phyloP scores from a whole-genome alignment of 2,797 vertebrate species.

The Oreonectes daqikongensis region DNA sequence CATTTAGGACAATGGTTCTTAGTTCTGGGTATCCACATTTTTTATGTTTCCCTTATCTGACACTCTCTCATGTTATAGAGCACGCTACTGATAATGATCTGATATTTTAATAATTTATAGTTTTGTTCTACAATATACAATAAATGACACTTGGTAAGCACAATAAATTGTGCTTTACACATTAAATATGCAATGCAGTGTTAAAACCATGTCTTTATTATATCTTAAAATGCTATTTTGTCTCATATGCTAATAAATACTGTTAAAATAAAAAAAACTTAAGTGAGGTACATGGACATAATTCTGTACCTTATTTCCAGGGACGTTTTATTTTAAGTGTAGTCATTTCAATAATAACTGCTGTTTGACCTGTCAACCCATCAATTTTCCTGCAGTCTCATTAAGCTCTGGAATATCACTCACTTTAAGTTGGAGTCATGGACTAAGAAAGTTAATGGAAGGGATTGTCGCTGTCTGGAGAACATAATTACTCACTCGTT shows the following conservation, averaged over 20 bases:
- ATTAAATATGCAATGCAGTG: too few species aligned
- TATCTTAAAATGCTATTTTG: too few species aligned
- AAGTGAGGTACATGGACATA: conserved; percentile 4
- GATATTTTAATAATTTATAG: too few species aligned
- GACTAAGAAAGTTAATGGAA: conserved; percentile 13
- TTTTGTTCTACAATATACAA: too few species aligned
- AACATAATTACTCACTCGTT: conserved; percentile 28
- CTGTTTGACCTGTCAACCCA: conserved; percentile 22
- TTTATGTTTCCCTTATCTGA: neutral
- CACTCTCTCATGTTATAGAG: neutral
- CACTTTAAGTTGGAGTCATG: conserved; percentile 11
- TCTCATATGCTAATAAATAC: too few species aligned
- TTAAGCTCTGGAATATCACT: conserved; percentile 7
- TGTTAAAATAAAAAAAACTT: neutral
- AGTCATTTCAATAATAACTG: neutral
- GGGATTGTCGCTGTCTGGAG: conserved; percentile 22
- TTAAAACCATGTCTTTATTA: too few species aligned
- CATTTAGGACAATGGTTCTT: neutral
- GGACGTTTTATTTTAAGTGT: conserved; percentile 6
- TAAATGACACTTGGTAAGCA: too few species aligned
- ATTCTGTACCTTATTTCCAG: neutral
- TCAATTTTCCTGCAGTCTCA: neutral
- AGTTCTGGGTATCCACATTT: neutral
- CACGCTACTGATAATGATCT: too few species aligned
- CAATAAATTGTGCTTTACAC: too few species aligned